Evolutionary conservation across 2,113 vertebrate species (phyloP).

Genomic region (Nannospalax galili): DNA sequence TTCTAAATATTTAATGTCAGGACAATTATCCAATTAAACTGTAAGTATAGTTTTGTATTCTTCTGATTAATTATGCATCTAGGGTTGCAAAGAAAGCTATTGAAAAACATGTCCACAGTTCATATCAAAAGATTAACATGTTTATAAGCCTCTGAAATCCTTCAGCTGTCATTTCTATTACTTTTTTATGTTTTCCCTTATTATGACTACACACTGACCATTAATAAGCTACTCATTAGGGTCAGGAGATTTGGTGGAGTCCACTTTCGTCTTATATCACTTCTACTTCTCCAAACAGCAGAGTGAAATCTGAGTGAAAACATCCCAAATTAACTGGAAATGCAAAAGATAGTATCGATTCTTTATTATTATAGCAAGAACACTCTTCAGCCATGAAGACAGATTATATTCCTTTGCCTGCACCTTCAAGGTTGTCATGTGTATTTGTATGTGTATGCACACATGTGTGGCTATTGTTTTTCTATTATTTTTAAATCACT

Average conservation of each 20-base stretch:
- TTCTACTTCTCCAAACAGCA: not conserved
- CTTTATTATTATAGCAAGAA: not conserved
- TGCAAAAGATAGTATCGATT: not conserved
- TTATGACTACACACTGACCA: not conserved
- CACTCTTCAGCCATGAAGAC: not conserved
- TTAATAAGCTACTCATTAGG: conserved; percentile 2
- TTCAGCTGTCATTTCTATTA: conserved; percentile 34
- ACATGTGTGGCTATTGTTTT: not conserved
- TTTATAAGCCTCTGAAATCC: conserved; percentile 60
- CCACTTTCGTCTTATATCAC: not conserved
- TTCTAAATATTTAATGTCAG: conserved; percentile 79
- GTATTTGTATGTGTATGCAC: too few relatives aligned
- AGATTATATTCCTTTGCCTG: not conserved
- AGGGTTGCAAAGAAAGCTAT: conserved; percentile 63
- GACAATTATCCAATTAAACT: conserved; percentile 71
- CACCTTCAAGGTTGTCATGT: not conserved
- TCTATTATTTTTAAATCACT: not conserved
- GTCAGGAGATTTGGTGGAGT: not conserved
- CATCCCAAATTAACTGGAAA: conserved; percentile 31
- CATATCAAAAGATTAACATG: conserved; percentile 71
- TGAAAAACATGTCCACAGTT: conserved; percentile 65
- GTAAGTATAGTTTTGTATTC: conserved; percentile 69
- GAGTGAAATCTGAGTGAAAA: not conserved
- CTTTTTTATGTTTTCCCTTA: conserved; percentile 61
- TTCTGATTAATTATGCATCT: conserved; percentile 79